Conservation (phyloP, 1,140 invertebrate genomes). For the Heliconius nattereri region DNA sequence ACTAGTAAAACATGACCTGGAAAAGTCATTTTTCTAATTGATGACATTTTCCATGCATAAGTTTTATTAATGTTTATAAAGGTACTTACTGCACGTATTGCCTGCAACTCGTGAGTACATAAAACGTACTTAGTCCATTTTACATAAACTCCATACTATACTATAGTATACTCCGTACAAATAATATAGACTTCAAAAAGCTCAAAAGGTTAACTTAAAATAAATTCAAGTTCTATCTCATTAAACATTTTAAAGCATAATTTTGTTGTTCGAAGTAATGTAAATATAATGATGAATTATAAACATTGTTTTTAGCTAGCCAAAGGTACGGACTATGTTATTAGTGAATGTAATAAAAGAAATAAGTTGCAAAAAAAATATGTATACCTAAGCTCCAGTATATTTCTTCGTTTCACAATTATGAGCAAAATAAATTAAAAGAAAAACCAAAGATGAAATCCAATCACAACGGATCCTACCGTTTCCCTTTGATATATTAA, state of each 20-base stretch:
- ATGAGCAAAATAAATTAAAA: not conserved
- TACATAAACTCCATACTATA: not conserved
- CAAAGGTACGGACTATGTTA: no score
- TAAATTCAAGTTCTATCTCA: no score
- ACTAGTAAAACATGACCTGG: slow-evolving; percentile 39
- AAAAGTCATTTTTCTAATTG: slow-evolving; percentile 38
- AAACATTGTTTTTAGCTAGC: no score
- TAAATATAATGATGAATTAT: no score
- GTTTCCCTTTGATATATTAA: slow-evolving; percentile 58
- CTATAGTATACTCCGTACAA: no score
- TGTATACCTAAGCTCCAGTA: not conserved
- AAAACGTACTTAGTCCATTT: not conserved
- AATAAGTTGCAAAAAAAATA: no score
- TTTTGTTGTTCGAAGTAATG: no score
- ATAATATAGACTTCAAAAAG: not conserved
- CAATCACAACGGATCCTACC: slow-evolving; percentile 49
- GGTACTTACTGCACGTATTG: slow-evolving; percentile 5
- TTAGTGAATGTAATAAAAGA: no score
- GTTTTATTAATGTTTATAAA: slow-evolving; percentile 7
- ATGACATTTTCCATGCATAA: slow-evolving; percentile 17
- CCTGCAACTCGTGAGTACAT: not conserved
- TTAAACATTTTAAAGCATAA: not conserved
- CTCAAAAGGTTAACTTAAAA: no score
- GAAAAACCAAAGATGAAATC: slow-evolving; percentile 54
- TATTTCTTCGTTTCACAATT: not conserved